phyloP scores from a whole-genome alignment of 2,888 invertebrate species.

The Pasiphila rectangulata region DNA sequence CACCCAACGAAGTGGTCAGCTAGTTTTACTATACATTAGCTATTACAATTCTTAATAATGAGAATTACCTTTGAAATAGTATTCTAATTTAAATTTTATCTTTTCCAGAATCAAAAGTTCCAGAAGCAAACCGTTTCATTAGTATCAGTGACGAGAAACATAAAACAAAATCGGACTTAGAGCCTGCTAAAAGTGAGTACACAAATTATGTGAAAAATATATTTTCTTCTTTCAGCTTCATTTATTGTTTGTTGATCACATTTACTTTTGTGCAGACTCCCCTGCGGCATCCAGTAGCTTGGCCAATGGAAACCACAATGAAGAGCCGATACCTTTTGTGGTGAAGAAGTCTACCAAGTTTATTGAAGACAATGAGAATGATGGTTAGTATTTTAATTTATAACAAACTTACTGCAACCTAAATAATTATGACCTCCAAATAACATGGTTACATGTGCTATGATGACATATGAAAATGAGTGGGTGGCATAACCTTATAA shows the following conservation, averaged over 20 bases:
- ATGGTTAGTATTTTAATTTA: conserved; percentile 34
- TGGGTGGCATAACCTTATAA: too few relatives aligned
- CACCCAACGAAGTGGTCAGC: too few relatives aligned
- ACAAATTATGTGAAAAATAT: too few relatives aligned
- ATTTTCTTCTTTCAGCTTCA: too few relatives aligned
- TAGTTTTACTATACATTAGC: too few relatives aligned
- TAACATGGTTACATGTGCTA: too few relatives aligned
- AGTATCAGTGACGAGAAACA: conserved; percentile 49
- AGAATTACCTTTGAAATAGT: too few relatives aligned
- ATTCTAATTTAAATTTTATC: too few relatives aligned
- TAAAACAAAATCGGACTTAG: conserved; percentile 37
- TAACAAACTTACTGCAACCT: neutral
- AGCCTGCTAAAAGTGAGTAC: conserved; percentile 25
- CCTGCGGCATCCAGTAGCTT: neutral
- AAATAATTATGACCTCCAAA: too few relatives aligned
- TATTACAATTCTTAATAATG: too few relatives aligned
- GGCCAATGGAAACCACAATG: conserved; percentile 16
- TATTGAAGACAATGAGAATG: conserved; percentile 37
- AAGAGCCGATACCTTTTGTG: conserved; percentile 13
- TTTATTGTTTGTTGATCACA: neutral
- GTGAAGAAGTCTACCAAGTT: conserved; percentile 30
- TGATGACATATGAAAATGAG: too few relatives aligned
- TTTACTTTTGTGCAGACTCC: neutral
- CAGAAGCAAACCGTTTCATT: conserved; percentile 34
- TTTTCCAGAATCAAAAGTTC: conserved; percentile 37